These are phyloP conservation scores for Phaenicophaeus curvirostris DNA, from an alignment of 2,797 vertebrate species.

Conservation along the genomic window DNA sequence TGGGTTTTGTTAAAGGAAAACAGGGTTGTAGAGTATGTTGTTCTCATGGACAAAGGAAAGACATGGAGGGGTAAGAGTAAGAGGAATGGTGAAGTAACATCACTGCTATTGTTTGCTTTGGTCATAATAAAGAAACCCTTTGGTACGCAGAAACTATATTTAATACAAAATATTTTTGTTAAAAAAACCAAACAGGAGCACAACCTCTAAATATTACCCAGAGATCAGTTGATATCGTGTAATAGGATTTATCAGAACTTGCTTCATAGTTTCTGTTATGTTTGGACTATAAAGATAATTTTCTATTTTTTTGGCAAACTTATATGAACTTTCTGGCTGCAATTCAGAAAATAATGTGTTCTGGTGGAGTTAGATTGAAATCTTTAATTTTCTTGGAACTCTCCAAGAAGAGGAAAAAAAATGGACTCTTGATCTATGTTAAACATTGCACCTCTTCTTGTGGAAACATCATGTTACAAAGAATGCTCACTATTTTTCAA, in stretches of 20 bases:
- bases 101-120: background rate
- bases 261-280: conserved; percentile 46
- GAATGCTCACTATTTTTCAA: background rate
- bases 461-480: background rate
- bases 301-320: conserved; percentile 38
- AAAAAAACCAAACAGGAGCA: background rate
- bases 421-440: background rate
- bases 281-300: conserved; percentile 39
- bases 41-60: conserved; percentile 30
- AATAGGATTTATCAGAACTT: conserved; percentile 48
- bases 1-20: conserved; percentile 53
- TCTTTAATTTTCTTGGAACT: conserved; percentile 37
- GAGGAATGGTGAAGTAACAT: background rate
- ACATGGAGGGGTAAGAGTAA: background rate
- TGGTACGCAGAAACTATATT: background rate
- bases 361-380: conserved; percentile 18
- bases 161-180: background rate
- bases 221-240: background rate
- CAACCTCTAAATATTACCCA: background rate
- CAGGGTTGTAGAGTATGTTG: background rate
- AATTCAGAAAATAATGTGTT: conserved; percentile 32
- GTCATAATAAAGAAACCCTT: background rate
- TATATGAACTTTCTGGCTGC: conserved; percentile 15
- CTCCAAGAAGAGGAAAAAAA: conserved; percentile 5
- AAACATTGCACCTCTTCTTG: background rate